Percentiles rank a stretch among this genome's conserved stretches.
Conservation (phyloP, 2,797 vertebrate genomes). For the Lagocephalus sceleratus region DNA sequence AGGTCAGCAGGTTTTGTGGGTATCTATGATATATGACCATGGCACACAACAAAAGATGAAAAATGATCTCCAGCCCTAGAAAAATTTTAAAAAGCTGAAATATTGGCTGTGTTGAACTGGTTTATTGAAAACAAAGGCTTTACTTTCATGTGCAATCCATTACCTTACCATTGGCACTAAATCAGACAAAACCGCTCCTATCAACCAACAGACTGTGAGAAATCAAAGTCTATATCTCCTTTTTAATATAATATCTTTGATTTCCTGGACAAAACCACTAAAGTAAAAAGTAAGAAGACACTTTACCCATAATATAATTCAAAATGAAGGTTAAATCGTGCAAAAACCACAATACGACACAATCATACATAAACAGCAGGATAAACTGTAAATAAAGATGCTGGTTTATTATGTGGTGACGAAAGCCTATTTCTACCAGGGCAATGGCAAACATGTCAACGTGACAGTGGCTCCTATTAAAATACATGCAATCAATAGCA, state of each 20-base stretch:
- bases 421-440: conserved; percentile 31
- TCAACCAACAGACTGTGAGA: no score
- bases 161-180: conserved; percentile 49
- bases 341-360: no score
- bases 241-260: no score
- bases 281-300: no score
- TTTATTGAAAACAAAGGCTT: conserved; percentile 22
- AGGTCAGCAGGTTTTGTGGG: conserved; percentile 2
- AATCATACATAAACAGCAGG: not conserved
- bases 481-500: conserved; percentile 12
- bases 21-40: conserved; percentile 12
- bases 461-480: conserved; percentile 24
- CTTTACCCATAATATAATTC: no score
- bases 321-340: no score
- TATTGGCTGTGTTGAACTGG: conserved; percentile 9
- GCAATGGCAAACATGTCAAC: conserved; percentile 11
- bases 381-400: conserved; percentile 6
- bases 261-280: no score
- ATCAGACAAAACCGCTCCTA: not conserved
- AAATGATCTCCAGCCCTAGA: conserved; percentile 6
- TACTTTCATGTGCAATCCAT: conserved; percentile 60
- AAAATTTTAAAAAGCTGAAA: conserved; percentile 8
- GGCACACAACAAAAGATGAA: conserved; percentile 13
- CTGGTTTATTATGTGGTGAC: not conserved
- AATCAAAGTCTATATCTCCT: no score